phyloP scores from a whole-genome alignment of 2,797 vertebrate species.

The Chaetophractus vellerosus region DNA sequence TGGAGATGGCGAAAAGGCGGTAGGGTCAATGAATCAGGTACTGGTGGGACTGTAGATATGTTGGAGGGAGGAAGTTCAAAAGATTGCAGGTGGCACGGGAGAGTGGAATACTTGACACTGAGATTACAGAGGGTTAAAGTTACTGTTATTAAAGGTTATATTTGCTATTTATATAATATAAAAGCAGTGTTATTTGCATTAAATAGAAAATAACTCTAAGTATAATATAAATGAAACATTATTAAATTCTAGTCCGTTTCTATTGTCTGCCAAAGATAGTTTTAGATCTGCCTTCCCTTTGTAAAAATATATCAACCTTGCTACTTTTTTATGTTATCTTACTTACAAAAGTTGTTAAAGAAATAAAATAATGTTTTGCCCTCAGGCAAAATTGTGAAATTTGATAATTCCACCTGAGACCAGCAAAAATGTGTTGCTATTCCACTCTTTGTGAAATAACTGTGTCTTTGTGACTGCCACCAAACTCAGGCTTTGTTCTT shows the following conservation, averaged over 20 bases:
- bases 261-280: slow-evolving; percentile 7
- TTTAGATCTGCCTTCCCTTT: slow-evolving; percentile 18
- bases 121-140: neutral
- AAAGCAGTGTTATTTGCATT: neutral
- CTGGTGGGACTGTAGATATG: neutral
- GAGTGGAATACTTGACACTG: neutral
- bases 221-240: neutral
- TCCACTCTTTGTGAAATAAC: neutral
- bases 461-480: neutral
- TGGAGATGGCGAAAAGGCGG: neutral
- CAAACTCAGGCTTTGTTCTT: neutral
- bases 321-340: neutral
- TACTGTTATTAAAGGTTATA: neutral
- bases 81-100: neutral
- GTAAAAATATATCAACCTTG: neutral
- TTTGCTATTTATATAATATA: neutral
- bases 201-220: neutral
- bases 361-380: slow-evolving; percentile 45
- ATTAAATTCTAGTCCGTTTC: slow-evolving; percentile 1
- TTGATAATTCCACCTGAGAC: slow-evolving; percentile 2
- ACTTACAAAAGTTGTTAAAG: slow-evolving; percentile 48
- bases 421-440: neutral
- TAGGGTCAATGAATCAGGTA: neutral
- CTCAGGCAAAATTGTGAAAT: slow-evolving; percentile 36
- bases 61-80: neutral